These are phyloP conservation scores for Pammene fasciana DNA, from an alignment of 2,888 invertebrate species.

Conservation along the genomic window DNA sequence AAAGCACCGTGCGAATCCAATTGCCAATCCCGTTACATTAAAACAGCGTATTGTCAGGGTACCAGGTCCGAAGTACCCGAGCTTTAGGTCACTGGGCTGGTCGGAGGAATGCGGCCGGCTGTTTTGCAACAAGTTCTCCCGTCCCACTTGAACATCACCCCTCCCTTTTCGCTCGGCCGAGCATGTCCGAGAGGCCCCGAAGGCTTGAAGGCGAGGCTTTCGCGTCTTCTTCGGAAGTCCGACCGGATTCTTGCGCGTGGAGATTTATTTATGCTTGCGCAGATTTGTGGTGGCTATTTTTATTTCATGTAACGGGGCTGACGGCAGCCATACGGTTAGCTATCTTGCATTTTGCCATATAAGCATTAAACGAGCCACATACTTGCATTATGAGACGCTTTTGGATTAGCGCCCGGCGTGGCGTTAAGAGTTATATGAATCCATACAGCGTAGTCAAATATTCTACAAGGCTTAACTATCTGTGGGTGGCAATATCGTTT, in stretches of 20 bases:
- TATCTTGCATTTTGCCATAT: conserved; percentile 9
- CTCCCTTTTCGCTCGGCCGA: conserved; percentile 47
- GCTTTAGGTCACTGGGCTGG: conserved; percentile 81
- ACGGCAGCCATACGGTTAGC: conserved; percentile 20
- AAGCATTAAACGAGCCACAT: not conserved
- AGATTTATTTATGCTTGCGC: conserved; percentile 51
- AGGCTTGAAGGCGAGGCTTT: conserved; percentile 48
- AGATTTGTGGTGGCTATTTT: conserved; percentile 45
- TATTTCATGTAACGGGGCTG: conserved; percentile 38
- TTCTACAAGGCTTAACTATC: too few species aligned
- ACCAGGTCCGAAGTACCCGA: conserved; percentile 49
- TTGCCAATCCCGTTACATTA: conserved; percentile 34
- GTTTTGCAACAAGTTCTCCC: conserved; percentile 79
- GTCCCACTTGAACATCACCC: conserved; percentile 54
- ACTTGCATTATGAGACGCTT: conserved; percentile 3
- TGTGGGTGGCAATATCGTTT: too few species aligned
- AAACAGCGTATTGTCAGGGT: conserved; percentile 35
- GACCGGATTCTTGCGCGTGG: conserved; percentile 61
- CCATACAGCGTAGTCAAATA: too few species aligned
- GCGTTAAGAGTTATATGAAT: not conserved
- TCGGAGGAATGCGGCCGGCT: conserved; percentile 71
- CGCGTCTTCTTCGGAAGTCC: conserved; percentile 66
- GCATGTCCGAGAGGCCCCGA: conserved; percentile 46
- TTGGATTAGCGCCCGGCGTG: not conserved
- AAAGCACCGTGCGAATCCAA: conserved; percentile 14